Conservation (phyloP, 2,888 invertebrate genomes). For the Pomacea canaliculata region DNA sequence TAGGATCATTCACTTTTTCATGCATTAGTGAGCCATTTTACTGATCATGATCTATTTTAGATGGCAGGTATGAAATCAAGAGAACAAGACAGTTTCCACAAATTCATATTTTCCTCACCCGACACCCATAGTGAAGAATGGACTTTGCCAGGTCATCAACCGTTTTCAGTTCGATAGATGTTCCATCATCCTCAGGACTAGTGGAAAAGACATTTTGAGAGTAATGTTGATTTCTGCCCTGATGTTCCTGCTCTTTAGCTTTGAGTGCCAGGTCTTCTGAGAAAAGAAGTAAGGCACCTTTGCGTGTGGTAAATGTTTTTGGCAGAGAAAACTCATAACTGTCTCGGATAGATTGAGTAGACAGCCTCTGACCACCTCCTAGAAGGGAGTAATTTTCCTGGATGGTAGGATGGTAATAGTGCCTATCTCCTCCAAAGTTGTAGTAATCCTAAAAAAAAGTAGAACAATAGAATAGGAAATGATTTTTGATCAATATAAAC, state of each 20-base stretch:
- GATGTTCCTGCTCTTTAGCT: constrained; percentile 32
- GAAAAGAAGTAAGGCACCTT: constrained; percentile 67
- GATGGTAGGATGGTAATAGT: constrained; percentile 53
- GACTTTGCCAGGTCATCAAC: constrained; percentile 66
- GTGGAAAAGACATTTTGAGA: not conserved
- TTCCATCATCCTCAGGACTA: not conserved
- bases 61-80: not conserved
- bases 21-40: too few relatives aligned
- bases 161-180: constrained; percentile 49
- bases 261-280: constrained; percentile 65
- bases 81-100: too few relatives aligned
- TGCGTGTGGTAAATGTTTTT: constrained; percentile 68
- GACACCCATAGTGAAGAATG: constrained; percentile 63
- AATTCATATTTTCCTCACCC: constrained; percentile 23
- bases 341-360: constrained; percentile 30
- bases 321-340: constrained; percentile 55
- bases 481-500: too few relatives aligned
- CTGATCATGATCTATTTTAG: not conserved
- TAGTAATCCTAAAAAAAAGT: constrained; percentile 57
- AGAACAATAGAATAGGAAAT: not conserved
- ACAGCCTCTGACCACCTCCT: constrained; percentile 29
- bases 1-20: too few relatives aligned
- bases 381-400: constrained; percentile 31
- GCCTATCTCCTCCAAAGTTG: constrained; percentile 55
- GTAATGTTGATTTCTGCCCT: not conserved